A percentile compares a stretch with the other conserved stretches of the same genome.
phyloP scores from a whole-genome alignment of 2,113 vertebrate genomes.

The Gymnarchus niloticus region DNA sequence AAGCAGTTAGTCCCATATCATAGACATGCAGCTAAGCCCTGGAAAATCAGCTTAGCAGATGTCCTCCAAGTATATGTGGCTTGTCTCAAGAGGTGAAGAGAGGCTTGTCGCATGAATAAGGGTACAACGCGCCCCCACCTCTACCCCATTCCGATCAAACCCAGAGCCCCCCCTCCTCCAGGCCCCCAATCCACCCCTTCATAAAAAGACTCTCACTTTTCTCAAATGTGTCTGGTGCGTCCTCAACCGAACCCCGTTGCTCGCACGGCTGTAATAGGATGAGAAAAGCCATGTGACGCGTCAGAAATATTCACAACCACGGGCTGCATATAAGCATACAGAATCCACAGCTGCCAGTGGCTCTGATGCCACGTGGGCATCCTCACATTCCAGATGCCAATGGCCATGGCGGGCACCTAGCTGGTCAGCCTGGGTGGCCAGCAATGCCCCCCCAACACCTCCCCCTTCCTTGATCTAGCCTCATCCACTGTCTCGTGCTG shows the following conservation, averaged over 20 bases:
- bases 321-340: background rate
- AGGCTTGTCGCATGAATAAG: background rate
- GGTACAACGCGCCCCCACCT: background rate
- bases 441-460: background rate
- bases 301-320: background rate
- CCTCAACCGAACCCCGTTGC: slow-evolving; percentile 21
- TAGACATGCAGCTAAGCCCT: slow-evolving; percentile 36
- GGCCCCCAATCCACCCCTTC: background rate
- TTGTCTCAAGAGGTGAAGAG: slow-evolving; percentile 21
- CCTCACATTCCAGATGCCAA: background rate
- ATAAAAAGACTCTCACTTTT: slow-evolving; percentile 6
- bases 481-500: background rate
- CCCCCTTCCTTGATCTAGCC: background rate
- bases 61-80: slow-evolving; percentile 21
- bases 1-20: slow-evolving; percentile 11
- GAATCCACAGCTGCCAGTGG: background rate
- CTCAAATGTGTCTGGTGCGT: background rate
- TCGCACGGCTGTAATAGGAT: background rate
- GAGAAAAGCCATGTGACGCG: background rate
- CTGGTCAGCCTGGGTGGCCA: background rate
- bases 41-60: slow-evolving; percentile 40
- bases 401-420: background rate
- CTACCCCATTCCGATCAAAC: background rate
- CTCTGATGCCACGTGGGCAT: background rate
- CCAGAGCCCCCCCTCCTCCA: background rate